Evolutionary conservation across 2,113 vertebrate genomes (phyloP).

Genomic region (Odocoileus hemionus): DNA sequence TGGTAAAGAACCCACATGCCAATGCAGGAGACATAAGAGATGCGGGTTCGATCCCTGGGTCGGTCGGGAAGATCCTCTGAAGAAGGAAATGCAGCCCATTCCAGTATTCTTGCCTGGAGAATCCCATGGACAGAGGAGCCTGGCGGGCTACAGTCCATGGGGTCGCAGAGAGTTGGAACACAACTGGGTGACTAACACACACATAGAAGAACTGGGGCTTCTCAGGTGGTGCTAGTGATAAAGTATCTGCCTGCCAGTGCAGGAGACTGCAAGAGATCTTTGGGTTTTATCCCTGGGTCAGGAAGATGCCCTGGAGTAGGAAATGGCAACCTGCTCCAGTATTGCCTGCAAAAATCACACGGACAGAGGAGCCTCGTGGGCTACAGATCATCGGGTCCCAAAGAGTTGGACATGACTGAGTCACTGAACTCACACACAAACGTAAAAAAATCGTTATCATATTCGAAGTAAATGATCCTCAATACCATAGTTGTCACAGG

Average conservation of each 20-base stretch:
- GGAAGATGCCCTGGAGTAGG: neutral
- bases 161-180: neutral
- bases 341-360: neutral
- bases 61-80: neutral
- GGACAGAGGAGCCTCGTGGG: neutral
- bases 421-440: neutral
- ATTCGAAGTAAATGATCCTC: neutral
- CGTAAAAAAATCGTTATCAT: neutral
- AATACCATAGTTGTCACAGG: neutral
- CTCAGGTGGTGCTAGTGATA: neutral
- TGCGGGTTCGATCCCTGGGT: neutral
- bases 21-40: neutral
- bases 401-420: neutral
- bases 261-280: neutral
- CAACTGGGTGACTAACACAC: neutral
- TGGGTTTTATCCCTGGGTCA: neutral
- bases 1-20: neutral
- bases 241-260: neutral
- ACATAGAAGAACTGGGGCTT: neutral
- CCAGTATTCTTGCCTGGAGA: neutral
- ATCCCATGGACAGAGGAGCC: neutral
- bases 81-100: neutral
- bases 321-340: neutral
- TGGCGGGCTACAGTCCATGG: accelerated
- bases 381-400: neutral